Evolutionary conservation across 2,888 invertebrate genomes (phyloP), one percentile per base, ranked within the genome.

Genomic region (Drosophila cognata): DNA sequence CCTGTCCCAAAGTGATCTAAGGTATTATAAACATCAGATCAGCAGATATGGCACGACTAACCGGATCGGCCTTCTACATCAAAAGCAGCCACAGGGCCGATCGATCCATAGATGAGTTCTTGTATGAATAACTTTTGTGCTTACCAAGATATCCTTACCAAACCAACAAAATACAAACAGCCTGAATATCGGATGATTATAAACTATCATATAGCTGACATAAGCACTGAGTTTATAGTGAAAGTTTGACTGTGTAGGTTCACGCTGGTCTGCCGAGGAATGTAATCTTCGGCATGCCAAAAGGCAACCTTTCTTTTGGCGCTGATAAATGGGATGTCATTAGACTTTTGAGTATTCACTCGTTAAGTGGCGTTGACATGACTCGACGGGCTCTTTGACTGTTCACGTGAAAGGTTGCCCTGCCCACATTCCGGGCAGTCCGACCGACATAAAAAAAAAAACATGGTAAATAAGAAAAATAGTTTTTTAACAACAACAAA

Each of bases 401-500:
- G 28, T 70, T 35, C 56, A 67, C 59, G 60, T 65, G 46, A 61
- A 62, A 46, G 29, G 38, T 53, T 50, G 38, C 43, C 62, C n/a
- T 55, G 21, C 74, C 78, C 62, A 56, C 60, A 71, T 61, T 50
- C 50, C 61, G 36, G 48, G 21, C 16, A 48, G 25, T 55, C 56
- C 56, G 7, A 29, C n/a, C 16, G 3, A 53, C 25, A n/a, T 28
- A 28, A 5, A 33, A 13, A 35, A 11, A 7, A 52, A 64, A 53
- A 76, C 51, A 79, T 80, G 86, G 91, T 82, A 89, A 91, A 91
- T 90, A 80, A 84, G 89, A 91, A 82, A 88, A 91, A 91, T 90
- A 91, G 91, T 90, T 82, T 71, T 86, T 88, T 89, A 83, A 86
- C 80, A 85, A 61, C 35, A 25, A 10, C n/a, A n/a, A 5, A 21